These are phyloP conservation scores for Perizoma affinitatum DNA, from an alignment of 2,888 invertebrate species.

Conservation along the genomic window DNA sequence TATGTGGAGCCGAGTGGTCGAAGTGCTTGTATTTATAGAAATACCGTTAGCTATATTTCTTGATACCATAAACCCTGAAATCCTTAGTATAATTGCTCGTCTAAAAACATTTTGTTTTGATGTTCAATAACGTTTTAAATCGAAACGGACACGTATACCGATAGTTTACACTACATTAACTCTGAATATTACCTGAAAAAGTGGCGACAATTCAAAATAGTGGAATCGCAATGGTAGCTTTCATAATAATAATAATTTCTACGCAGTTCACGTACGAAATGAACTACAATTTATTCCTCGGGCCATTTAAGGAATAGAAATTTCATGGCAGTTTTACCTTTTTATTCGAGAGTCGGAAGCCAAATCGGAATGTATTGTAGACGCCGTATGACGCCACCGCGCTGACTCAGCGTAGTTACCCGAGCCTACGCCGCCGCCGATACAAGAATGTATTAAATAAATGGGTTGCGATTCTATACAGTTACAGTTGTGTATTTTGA, in stretches of 20 bases:
- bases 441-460: slow-evolving; percentile 42
- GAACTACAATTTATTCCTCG: slow-evolving; percentile 65
- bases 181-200: slow-evolving; percentile 36
- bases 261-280: slow-evolving; percentile 66
- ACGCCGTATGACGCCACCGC: slow-evolving; percentile 65
- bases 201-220: slow-evolving; percentile 51
- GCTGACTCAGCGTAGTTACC: slow-evolving; percentile 62
- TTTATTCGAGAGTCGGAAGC: slow-evolving; percentile 64
- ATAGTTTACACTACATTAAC: slow-evolving; percentile 32
- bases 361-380: slow-evolving; percentile 63
- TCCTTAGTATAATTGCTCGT: not conserved
- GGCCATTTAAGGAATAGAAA: slow-evolving; percentile 72
- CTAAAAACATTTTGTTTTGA: slow-evolving; percentile 2
- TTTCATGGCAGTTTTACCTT: slow-evolving; percentile 69
- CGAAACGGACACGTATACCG: slow-evolving; percentile 16
- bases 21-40: slow-evolving; percentile 72
- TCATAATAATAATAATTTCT: slow-evolving; percentile 55
- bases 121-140: slow-evolving; percentile 6
- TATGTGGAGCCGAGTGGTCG: slow-evolving; percentile 64
- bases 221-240: slow-evolving; percentile 41
- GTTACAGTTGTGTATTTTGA: slow-evolving; percentile 16
- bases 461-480: slow-evolving; percentile 28
- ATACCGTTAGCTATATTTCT: slow-evolving; percentile 52
- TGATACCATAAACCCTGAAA: not conserved
- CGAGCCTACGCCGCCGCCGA: slow-evolving; percentile 55